Evolutionary conservation across 64 coral and sea anemone genomes (phyloP), one percentile per base, ranked within the genome.

Genomic region (Actinia tenebrosa): DNA sequence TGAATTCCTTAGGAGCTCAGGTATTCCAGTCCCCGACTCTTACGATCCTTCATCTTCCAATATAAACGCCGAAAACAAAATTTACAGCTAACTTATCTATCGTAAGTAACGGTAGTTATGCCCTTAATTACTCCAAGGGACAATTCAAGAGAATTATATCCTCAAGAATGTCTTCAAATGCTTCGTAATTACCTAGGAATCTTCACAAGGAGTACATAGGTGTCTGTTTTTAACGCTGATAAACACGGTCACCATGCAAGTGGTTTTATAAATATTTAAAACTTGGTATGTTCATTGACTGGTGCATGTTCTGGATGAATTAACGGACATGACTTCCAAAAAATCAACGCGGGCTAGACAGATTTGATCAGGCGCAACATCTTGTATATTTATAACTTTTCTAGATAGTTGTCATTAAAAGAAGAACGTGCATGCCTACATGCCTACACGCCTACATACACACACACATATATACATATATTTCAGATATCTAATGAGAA

Each of bases 331-430:
- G 19, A 23, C 63, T 66, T 10, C 63, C 63, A 58, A 58, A 58
- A 66, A 66, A 22, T 66, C 63, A 66, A 66, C 20, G n/a, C 10
- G 5, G n/a, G 7, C n/a, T 66, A n/a, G 63, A 66, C 19, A 23
- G 63, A 66, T 66, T 66, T 10, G 63, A 23, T n/a, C 63, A 66
- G n/a, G 10, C 63, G 63, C 10, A 66, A 8, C 63, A 66, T n/a
- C 20, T 66, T n/a, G n/a, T 66, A 66, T 66, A 66, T 66, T 66
- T 66, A 66, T 66, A 66, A 25, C 63, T 66, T 66, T n/a, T 66
- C 10, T 22, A 20, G 63, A 66, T 66, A 23, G n/a, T 66, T 66
- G 1, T 66, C 63, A 8, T 66, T 23, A 4, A 4, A 61, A 8
- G 7, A 50, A 50, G 56, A 14, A 66, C 63, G 9, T 66, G 19